These are phyloP conservation scores for Andrena dorsata DNA, from an alignment of 2,888 invertebrate species.

Conservation along the genomic window DNA sequence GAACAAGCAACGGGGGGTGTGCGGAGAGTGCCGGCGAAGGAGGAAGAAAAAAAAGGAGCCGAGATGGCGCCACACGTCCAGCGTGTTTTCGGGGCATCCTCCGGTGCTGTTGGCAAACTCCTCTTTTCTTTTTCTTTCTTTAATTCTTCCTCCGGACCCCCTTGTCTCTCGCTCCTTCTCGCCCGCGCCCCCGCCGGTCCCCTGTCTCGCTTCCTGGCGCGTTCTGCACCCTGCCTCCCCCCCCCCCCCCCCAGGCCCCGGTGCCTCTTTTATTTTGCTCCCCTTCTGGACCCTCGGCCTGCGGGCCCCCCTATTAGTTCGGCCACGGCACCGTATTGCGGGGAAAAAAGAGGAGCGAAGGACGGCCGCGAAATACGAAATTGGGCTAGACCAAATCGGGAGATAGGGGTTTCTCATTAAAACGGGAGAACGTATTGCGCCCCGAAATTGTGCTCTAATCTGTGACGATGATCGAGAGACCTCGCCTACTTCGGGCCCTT, in stretches of 20 bases:
- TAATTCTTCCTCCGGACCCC: slow-evolving; percentile 31
- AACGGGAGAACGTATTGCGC: slow-evolving; percentile 42
- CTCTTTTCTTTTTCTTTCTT: slow-evolving; percentile 70
- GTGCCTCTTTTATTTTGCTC: slow-evolving; percentile 61
- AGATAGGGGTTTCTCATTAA: slow-evolving; percentile 68
- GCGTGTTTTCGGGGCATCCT: slow-evolving; percentile 84
- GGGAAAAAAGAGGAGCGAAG: slow-evolving; percentile 37
- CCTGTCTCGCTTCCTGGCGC: slow-evolving; percentile 52
- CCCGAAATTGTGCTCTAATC: slow-evolving; percentile 40
- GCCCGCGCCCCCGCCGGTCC: slow-evolving; percentile 8
- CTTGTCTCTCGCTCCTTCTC: slow-evolving; percentile 38
- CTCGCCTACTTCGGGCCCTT: neutral
- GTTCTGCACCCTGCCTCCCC: slow-evolving; percentile 52
- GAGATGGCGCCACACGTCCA: slow-evolving; percentile 84
- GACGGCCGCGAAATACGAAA: slow-evolving; percentile 69
- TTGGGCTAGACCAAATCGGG: slow-evolving; percentile 68
- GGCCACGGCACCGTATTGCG: slow-evolving; percentile 69
- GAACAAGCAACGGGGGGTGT: slow-evolving; percentile 65
- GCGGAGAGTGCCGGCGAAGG: slow-evolving; percentile 71
- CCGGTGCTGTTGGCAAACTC: slow-evolving; percentile 81
- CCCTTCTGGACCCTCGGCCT: slow-evolving; percentile 56
- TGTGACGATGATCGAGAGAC: slow-evolving; percentile 20
- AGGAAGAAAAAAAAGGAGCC: slow-evolving; percentile 80
- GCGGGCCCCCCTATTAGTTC: slow-evolving; percentile 71
- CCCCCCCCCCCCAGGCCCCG: slow-evolving; percentile 11